Evolutionary conservation across 2,888 invertebrate genomes (phyloP), one percentile per base, ranked within the genome.

Genomic region (Danaus chrysippus): DNA sequence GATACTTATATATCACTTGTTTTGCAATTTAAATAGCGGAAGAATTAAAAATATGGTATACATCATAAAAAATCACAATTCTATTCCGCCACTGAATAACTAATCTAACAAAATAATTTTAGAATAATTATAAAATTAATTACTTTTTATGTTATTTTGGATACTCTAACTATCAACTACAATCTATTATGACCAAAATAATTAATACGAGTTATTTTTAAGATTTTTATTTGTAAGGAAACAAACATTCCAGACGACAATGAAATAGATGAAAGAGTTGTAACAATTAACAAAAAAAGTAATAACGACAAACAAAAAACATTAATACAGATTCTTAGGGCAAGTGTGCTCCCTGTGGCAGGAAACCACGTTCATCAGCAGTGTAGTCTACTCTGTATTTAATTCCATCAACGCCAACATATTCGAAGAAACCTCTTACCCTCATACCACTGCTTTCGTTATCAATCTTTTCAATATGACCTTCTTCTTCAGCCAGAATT

Each of bases 321-420:
- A 54, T 72, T 73, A 17, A 8, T 17, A n/a, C 11, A 49, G 11
- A 9, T 77, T 73, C 71, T 63, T 78, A 55, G 55, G 86, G 86
- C 59, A 88, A 69, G 67, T 88, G 89, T 55, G 76, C 82, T 2
- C 87, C 87, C 41, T 64, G 49, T 1, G 89, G 78, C 1, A 77
- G 60, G 76, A 86, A 90, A 42, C 89, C 89, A 52, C 87, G 87
- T 68, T 89, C 88, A 43, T 89, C 89, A 42, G 90, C 90, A 44
- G 81, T 85, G 74, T 90, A 90, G 72, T 90, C 90, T 3, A 90
- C 89, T 65, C 89, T 84, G 81, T 89, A 90, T 54, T 82, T 82
- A 58, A 86, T 66, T 56, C 88, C 88, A 58, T 89, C 84, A n/a
- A 84, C 84, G 13, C 73, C 87, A 1, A 82, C 77, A 68, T 76